phyloP scores from a whole-genome alignment of 2,797 vertebrate species.

The Poecile montanus region DNA sequence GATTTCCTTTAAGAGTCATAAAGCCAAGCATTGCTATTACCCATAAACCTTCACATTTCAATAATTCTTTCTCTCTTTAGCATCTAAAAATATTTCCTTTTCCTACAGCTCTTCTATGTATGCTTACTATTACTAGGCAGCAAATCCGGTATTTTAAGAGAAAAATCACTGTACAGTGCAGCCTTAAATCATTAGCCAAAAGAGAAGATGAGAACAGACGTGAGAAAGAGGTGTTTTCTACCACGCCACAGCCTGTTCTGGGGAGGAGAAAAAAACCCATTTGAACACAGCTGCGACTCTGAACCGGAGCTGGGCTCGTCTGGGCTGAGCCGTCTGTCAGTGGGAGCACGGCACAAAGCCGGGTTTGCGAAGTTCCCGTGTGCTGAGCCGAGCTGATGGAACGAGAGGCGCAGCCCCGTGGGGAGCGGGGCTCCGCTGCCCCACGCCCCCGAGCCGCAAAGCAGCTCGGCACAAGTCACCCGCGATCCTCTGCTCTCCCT shows the following conservation, averaged over 20 bases:
- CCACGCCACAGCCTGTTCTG: background rate
- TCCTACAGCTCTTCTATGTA: background rate
- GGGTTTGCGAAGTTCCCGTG: constrained; percentile 7
- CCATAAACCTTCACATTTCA: background rate
- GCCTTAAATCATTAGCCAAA: background rate
- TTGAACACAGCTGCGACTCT: background rate
- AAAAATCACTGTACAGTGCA: background rate
- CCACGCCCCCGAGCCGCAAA: background rate
- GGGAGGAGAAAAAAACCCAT: background rate
- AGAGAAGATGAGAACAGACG: background rate
- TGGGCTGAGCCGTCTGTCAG: constrained; percentile 2
- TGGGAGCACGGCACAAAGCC: background rate
- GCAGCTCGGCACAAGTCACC: background rate
- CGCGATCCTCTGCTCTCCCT: background rate
- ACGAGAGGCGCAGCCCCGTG: background rate
- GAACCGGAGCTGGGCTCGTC: background rate
- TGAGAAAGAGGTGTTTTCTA: background rate
- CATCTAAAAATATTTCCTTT: background rate
- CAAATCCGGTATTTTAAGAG: background rate
- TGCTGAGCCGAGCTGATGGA: background rate
- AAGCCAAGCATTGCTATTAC: background rate
- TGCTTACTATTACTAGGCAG: background rate
- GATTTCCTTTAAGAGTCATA: background rate
- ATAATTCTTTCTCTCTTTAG: background rate
- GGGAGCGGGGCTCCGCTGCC: background rate